These are phyloP conservation scores for Ctenodactylus gundi DNA, from an alignment of 2,113 vertebrate genomes.

Conservation along the genomic window DNA sequence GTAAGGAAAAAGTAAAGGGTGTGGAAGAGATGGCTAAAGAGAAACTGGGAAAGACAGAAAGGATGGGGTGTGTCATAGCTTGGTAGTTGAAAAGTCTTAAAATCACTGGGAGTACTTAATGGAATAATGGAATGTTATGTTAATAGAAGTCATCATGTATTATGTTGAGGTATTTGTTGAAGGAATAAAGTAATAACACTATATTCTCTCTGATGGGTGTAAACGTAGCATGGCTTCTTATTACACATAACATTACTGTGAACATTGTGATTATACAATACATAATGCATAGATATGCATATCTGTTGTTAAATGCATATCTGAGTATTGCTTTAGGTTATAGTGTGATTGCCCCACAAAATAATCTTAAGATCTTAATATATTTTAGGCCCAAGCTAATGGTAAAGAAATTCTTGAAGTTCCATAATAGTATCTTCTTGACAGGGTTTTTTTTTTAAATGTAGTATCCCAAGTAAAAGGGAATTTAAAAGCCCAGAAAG, in stretches of 20 bases:
- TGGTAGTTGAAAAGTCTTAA: neutral
- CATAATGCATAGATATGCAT: no score
- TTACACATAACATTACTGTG: neutral
- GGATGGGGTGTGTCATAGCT: neutral
- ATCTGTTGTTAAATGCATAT: neutral
- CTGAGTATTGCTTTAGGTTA: neutral
- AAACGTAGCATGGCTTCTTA: neutral
- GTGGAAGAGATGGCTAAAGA: neutral
- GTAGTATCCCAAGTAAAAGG: neutral
- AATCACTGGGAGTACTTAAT: neutral
- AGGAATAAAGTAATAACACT: neutral
- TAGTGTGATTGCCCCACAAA: neutral
- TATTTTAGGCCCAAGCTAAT: neutral
- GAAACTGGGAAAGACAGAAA: neutral
- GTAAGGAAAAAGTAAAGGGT: neutral
- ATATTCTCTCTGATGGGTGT: neutral
- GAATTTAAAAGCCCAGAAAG: neutral
- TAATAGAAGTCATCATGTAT: no score
- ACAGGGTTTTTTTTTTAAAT: neutral
- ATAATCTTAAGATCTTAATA: neutral
- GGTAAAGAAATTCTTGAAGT: neutral
- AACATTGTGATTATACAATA: neutral
- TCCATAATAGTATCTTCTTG: neutral
- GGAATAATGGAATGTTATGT: no score
- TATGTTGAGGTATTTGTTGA: no score